Base-by-base conservation (phyloP, 2,888 invertebrate species). In the Drosophila subquinaria region DNA sequence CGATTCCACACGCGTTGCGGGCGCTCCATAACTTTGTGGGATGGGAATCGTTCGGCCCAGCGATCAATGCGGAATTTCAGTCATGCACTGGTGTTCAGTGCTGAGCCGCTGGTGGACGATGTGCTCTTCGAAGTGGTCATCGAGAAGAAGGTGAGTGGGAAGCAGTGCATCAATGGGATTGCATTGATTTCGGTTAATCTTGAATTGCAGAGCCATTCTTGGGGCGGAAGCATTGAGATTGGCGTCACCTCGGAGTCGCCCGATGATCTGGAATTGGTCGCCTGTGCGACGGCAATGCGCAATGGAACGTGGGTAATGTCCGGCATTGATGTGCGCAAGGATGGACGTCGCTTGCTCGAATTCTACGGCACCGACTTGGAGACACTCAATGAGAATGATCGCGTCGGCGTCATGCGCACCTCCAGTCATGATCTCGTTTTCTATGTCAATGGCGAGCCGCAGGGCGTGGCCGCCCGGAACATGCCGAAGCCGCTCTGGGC, bases 291-390 rank as follows among this genome's bases (percentile, higher is more conserved):
- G 11, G 96, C 96, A 88, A 95, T 96, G 91, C 95, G 95, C 76
- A 95, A 95, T 89, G 96, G 96, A 75, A 96, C 97, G 73, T 98
- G 98, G 98, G 97, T 98, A 55, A 96, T 98, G 96, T 97, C 97
- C 3, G 97, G 97, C 30, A 96, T 95, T 77, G 96, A 97, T 42
- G 95, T 98, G 59, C 94, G 97, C 27, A 96, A 96, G 90, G 97
- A 98, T 94, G 98, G 98, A 1, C 94, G 95, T 33, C 95, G 96
- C 51, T 93, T 97, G 64, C 94, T 96, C 38, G 97, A 97, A 92
- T 95, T 95, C 33, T 98, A 98, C 93, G 98, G 97, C 15, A 95
- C 95, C 50, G 97, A 98, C 93, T 93, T 98, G 70, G 97, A 97
- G 87, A 95, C 95, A 47, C 94, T 98, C 56, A 95, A 95, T 69